Base-by-base conservation (phyloP, 2,797 vertebrate genomes). In the Microhierax caerulescens region DNA sequence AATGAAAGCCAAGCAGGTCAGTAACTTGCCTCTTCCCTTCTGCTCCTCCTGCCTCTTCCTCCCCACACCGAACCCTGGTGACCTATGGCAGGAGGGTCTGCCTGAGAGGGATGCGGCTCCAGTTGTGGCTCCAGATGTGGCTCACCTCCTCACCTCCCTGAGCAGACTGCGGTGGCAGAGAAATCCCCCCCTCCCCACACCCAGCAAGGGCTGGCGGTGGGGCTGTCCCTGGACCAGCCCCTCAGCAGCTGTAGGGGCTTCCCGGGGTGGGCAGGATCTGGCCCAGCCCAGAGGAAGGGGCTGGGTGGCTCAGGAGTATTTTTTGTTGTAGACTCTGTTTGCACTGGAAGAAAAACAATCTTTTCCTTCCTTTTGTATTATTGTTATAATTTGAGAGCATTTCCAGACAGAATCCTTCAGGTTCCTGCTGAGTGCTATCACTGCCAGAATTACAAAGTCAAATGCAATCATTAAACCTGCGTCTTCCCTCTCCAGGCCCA, bases 401-500 rank as follows among this genome's bases (percentile, higher is more conserved):
- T 97, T 97, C 87, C 88, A 96, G 96, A 85, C 90, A 96, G 95
- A 96, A 97, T 73, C 89, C 94, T 96, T 79, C 92, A 90, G 79
- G 90, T 98, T 98, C 98, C 98, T 21, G 98, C 98, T 98, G 98
- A 98, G 98, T 96, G 98, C 98, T 98, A 99, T 99, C 98, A 98
- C 98, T 90, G 96, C 94, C 95, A 98, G 98, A 98, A 99, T 99
- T 99, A 99, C 98, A 98, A 99, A 99, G 98, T 98, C 98, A 99
- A 99, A 99, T 99, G 98, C 98, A 99, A 99, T 99, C 98, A 99
- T 96, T 97, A 96, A 95, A 95, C 85, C 64, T 3, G 6, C 57
- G 63, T 88, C 90, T 90, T 94, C 67, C 79, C 77, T 90, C 85
- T 93, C 86, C 64, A 39, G 64, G 94, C 70, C 82, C 75, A 95